Evolutionary conservation across 2,797 vertebrate genomes (phyloP), one percentile per base, ranked within the genome.

Genomic region (Pagetopsis macropterus): DNA sequence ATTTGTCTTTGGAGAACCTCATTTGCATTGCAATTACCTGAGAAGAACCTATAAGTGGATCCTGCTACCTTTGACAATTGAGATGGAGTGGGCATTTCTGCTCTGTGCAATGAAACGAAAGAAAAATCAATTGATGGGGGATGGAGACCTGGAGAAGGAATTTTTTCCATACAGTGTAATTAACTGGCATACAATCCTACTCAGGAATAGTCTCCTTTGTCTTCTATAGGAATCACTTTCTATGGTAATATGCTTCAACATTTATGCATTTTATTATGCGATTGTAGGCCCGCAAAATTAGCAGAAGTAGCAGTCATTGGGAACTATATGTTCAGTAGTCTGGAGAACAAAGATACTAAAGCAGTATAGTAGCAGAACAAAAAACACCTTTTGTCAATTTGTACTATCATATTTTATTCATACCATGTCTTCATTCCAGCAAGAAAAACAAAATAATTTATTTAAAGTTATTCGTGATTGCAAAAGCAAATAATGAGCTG

Each of bases 11-110:
- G 71, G 81, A 89, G 82, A 83, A 80, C 65, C 84, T 94, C 64
- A 89, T 93, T 91, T 91, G 87, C 89, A 93, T 93, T 75, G 84
- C 86, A 87, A 90, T 88, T 88, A 91, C 82, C 85, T 87, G 87
- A 87, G 82, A 89, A 88, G 88, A 90, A 87, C 83, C 80, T 81
- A 49, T 89, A 89, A 91, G 88, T 84, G 83, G 85, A 90, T 81
- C 76, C 82, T 75, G 66, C 85, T 78, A 75, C 84, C 79, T 77
- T 78, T 78, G 87, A 90, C 88, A 89, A 87, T 89, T 82, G 78
- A 90, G 88, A 92, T 85, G 66, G 86, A 89, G 86, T 77, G 75
- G 79, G 61, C 52, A 67, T 85, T 84, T 86, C 62, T 78, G 70
- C 69, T 72, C 81, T 60, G 77, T 77, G 77, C 80, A 72, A 66